phyloP scores from a whole-genome alignment of 2,888 invertebrate species.

The Drosophila kambysellisi region DNA sequence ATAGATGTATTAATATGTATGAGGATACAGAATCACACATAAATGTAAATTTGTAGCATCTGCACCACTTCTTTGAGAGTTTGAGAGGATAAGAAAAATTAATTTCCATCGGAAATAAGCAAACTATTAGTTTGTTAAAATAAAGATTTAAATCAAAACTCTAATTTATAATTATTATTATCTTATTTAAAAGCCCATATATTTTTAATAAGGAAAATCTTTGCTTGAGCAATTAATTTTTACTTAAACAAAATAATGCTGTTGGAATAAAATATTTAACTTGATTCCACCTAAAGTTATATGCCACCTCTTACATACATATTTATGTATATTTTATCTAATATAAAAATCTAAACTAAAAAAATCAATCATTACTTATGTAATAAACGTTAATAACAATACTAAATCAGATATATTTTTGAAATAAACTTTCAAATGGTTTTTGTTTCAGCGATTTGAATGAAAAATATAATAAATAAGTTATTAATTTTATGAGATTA shows the following conservation, averaged over 20 bases:
- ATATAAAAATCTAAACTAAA: not conserved
- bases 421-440: not conserved
- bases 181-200: not conserved
- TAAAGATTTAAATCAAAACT: not conserved
- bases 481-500: not conserved
- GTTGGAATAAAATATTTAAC: not conserved
- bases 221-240: not conserved
- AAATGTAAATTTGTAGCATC: not conserved
- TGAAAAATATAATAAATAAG: not conserved
- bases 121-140: not conserved
- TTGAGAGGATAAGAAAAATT: not conserved
- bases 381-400: not conserved
- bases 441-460: not conserved
- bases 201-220: not conserved
- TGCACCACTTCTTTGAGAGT: too few relatives aligned
- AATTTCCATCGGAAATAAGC: not conserved
- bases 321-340: not conserved
- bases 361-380: not conserved
- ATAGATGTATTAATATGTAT: not conserved
- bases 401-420: not conserved
- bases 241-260: not conserved
- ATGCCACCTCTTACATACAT: not conserved
- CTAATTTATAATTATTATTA: not conserved
- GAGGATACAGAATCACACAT: not conserved
- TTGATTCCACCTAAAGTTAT: not conserved